Percentiles rank a stretch among this genome's conserved stretches.
These are phyloP conservation scores for Himalopsyche anomala DNA, from an alignment of 2,888 invertebrate genomes.

Conservation along the genomic window DNA sequence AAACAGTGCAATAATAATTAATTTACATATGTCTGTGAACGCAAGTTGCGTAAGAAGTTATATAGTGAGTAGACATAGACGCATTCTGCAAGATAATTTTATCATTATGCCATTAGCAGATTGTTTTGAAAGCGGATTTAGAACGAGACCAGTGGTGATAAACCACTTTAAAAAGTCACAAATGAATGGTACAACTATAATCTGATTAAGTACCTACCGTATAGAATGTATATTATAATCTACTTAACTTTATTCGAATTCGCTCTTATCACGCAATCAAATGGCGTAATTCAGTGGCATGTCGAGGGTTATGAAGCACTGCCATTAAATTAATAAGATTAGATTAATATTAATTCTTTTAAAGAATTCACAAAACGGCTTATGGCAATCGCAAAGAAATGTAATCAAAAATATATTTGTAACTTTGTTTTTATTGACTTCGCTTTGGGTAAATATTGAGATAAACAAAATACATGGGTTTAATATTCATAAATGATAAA, in stretches of 20 bases:
- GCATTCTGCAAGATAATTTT: slow-evolving; percentile 10
- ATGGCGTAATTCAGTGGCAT: slow-evolving; percentile 27
- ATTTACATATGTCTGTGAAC: background rate
- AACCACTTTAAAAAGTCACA: slow-evolving; percentile 19
- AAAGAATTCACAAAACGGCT: no score
- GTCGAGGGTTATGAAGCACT: background rate
- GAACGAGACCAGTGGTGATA: slow-evolving; percentile 26
- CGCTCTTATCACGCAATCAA: slow-evolving; percentile 5
- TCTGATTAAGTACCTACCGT: background rate
- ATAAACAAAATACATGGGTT: no score
- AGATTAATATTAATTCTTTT: no score
- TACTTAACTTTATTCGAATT: slow-evolving; percentile 10
- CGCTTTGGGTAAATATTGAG: no score
- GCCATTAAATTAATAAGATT: no score
- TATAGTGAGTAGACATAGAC: background rate
- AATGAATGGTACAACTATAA: slow-evolving; percentile 3
- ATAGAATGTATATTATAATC: slow-evolving; percentile 6
- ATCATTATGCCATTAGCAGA: background rate
- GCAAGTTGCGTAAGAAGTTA: background rate
- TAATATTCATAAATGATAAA: no score
- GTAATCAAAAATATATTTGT: no score
- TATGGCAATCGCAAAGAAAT: no score
- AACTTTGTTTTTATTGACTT: no score
- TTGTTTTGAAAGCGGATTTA: slow-evolving; percentile 30
- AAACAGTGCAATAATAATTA: no score